Conservation (phyloP, 2,797 vertebrate species). For the Apodemus agrarius region DNA sequence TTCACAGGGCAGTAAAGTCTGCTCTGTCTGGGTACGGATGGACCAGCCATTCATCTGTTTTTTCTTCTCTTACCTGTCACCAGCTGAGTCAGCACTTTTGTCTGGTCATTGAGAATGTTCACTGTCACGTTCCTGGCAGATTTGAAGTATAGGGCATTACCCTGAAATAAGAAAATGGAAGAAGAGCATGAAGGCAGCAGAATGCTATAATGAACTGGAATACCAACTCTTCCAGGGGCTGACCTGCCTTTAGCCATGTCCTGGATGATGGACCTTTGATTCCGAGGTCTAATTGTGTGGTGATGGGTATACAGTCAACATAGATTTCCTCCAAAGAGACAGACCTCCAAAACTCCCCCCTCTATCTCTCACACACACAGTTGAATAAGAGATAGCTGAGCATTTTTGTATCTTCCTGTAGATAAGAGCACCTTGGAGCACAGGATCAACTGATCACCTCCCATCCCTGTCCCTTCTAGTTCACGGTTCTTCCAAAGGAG, state of each 20-base stretch:
- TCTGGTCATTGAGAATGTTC: slow-evolving; percentile 96
- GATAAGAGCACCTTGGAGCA: background rate
- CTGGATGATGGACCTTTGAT: background rate
- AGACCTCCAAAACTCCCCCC: background rate
- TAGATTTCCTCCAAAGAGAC: background rate
- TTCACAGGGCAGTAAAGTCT: background rate
- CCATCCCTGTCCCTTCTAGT: background rate
- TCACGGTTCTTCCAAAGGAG: background rate
- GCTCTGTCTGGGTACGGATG: background rate
- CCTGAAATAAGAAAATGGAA: slow-evolving; percentile 88
- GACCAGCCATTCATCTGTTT: background rate
- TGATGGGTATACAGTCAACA: background rate
- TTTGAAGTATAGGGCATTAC: slow-evolving; percentile 96
- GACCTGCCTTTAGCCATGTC: background rate
- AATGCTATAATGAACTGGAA: background rate
- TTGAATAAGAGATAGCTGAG: background rate
- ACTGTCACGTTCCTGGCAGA: slow-evolving; percentile 98
- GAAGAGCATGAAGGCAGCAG: slow-evolving; percentile 62
- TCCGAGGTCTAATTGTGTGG: background rate
- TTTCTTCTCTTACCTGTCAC: slow-evolving; percentile 92
- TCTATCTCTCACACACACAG: background rate
- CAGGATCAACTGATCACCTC: background rate
- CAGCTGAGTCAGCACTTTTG: slow-evolving; percentile 95
- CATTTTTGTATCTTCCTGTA: background rate
- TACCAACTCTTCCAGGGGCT: background rate